A percentile compares a stretch with the other conserved stretches of the same genome.
Evolutionary conservation across 2,888 invertebrate species (phyloP).

Genomic region (Tetropium fuscum): DNA sequence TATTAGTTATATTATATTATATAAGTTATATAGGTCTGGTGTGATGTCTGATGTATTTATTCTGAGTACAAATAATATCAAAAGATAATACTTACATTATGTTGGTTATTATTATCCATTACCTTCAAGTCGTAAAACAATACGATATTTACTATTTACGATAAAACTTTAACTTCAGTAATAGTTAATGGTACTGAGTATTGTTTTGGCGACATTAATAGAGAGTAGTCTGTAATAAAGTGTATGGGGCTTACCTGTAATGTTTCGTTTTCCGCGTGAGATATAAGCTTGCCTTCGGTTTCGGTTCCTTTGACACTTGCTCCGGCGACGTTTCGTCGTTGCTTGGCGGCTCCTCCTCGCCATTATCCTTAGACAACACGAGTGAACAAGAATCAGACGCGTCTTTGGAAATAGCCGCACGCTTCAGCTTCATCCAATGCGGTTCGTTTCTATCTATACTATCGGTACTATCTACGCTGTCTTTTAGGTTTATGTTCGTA

Average conservation of each 20-base stretch:
- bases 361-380: constrained; percentile 33
- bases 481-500: constrained; percentile 30
- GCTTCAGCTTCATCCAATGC: constrained; percentile 81
- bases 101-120: no score
- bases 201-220: no score
- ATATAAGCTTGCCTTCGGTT: constrained; percentile 55
- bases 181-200: no score
- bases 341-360: constrained; percentile 9
- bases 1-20: no score
- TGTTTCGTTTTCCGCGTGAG: constrained; percentile 70
- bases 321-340: constrained; percentile 11
- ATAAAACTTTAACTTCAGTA: no score
- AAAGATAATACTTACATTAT: no score
- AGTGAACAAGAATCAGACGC: constrained; percentile 41
- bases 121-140: no score
- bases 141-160: no score
- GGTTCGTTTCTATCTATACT: constrained; percentile 67
- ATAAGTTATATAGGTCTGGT: no score
- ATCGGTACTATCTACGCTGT: constrained; percentile 49
- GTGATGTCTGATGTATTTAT: no score
- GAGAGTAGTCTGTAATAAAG: neutral
- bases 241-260: constrained; percentile 67
- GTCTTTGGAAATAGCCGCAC: constrained; percentile 75
- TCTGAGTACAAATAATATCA: no score
- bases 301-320: constrained; percentile 31